Percentiles rank a stretch among this genome's conserved stretches.
Conservation (phyloP, 2,113 vertebrate genomes). For the Vidua macroura region DNA sequence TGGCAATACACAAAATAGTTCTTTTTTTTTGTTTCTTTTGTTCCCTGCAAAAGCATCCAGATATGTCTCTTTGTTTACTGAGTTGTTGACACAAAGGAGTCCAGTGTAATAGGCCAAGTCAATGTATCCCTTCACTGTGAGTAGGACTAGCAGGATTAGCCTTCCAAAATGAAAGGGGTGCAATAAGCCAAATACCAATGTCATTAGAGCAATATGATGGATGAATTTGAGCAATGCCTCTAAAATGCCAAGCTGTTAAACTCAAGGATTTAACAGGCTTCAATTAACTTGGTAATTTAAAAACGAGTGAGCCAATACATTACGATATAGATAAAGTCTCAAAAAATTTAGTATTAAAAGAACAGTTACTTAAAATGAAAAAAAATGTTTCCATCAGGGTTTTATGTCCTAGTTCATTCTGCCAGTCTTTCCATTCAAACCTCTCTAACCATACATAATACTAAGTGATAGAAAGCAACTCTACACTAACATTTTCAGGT, state of each 20-base stretch:
- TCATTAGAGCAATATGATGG: background rate
- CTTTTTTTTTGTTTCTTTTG: background rate
- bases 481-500: background rate
- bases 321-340: background rate
- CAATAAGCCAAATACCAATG: slow-evolving; percentile 7
- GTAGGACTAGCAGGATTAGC: slow-evolving; percentile 1
- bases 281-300: background rate
- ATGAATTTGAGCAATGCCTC: background rate
- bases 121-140: background rate
- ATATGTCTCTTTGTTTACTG: background rate
- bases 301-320: background rate
- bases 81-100: background rate
- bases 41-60: background rate
- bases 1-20: background rate
- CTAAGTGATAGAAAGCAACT: background rate
- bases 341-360: background rate
- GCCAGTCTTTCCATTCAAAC: background rate
- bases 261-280: background rate
- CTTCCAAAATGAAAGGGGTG: slow-evolving; percentile 27
- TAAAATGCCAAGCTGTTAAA: background rate
- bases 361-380: background rate
- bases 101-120: background rate
- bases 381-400: background rate
- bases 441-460: background rate
- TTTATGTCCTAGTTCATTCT: background rate